phyloP scores from a whole-genome alignment of 1,140 invertebrate genomes.

The Oedothorax gibbosus region DNA sequence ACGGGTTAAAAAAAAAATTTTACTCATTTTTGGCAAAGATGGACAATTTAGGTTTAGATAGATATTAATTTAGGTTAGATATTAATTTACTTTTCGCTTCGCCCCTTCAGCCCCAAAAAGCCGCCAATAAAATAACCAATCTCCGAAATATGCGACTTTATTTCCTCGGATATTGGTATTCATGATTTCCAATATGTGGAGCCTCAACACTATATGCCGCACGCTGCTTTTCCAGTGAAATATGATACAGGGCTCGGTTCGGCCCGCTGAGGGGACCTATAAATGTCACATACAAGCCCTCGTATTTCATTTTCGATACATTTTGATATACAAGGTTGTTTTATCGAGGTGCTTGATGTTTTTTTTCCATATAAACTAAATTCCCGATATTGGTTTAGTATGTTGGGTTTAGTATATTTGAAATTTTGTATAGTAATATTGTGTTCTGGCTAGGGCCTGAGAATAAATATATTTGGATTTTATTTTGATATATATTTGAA shows the following conservation, averaged over 20 bases:
- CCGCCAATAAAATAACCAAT: constrained; percentile 40
- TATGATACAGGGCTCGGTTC: constrained; percentile 43
- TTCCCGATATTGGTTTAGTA: no score
- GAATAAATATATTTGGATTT: no score
- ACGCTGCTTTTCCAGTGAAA: constrained; percentile 17
- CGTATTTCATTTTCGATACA: constrained; percentile 30
- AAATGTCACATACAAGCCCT: constrained; percentile 34
- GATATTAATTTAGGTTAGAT: no score
- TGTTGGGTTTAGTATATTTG: no score
- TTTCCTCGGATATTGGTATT: constrained; percentile 43
- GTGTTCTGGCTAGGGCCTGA: no score
- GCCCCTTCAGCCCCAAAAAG: neutral
- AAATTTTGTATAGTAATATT: no score
- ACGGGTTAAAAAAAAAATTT: no score
- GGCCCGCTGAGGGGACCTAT: constrained; percentile 26
- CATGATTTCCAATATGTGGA: constrained; percentile 53
- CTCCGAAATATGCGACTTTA: constrained; percentile 42
- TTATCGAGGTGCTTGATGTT: constrained; percentile 1
- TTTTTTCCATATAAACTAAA: constrained; percentile 20
- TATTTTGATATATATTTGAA: no score
- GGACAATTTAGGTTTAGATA: no score
- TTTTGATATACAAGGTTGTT: constrained; percentile 20
- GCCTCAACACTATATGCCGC: constrained; percentile 7
- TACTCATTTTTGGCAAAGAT: no score
- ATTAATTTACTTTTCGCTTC: no score